phyloP scores from a whole-genome alignment of 1,140 invertebrate species.

The Amyelois transitella region DNA sequence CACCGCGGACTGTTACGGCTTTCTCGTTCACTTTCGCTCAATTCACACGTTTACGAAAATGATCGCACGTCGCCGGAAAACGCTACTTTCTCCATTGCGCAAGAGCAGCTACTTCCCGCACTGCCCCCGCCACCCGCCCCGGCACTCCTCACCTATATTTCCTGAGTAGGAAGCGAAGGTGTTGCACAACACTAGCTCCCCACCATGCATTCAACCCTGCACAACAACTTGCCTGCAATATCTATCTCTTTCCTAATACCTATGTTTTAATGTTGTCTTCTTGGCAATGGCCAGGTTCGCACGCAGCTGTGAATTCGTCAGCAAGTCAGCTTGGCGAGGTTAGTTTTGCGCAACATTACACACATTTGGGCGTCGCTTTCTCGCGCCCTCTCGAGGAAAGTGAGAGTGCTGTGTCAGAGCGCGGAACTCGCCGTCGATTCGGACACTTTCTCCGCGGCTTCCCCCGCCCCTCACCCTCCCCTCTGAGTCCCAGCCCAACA shows the following conservation, averaged over 20 bases:
- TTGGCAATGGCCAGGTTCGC: too few species aligned
- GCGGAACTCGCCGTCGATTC: background rate
- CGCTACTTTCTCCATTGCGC: constrained; percentile 61
- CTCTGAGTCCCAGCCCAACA: background rate
- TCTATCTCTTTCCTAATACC: too few species aligned
- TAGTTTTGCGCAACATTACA: background rate
- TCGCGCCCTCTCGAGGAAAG: constrained; percentile 29
- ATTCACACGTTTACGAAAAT: constrained; percentile 71
- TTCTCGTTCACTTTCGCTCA: constrained; percentile 64
- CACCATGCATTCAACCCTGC: constrained; percentile 24
- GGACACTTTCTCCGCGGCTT: background rate
- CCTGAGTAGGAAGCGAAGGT: constrained; percentile 51
- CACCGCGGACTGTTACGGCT: constrained; percentile 13
- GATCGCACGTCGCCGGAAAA: constrained; percentile 62
- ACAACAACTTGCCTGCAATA: too few species aligned
- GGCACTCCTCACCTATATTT: constrained; percentile 68
- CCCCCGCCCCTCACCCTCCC: background rate
- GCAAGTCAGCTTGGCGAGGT: background rate
- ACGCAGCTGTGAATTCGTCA: constrained; percentile 23
- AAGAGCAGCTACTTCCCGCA: constrained; percentile 60
- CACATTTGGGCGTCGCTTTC: constrained; percentile 30
- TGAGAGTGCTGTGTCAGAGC: constrained; percentile 29
- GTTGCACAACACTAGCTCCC: constrained; percentile 55
- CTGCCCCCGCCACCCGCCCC: constrained; percentile 15
- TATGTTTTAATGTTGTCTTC: too few species aligned